Conservation (phyloP, 92 coral and sea anemone genomes). For the Palythoa heliodiscus region DNA sequence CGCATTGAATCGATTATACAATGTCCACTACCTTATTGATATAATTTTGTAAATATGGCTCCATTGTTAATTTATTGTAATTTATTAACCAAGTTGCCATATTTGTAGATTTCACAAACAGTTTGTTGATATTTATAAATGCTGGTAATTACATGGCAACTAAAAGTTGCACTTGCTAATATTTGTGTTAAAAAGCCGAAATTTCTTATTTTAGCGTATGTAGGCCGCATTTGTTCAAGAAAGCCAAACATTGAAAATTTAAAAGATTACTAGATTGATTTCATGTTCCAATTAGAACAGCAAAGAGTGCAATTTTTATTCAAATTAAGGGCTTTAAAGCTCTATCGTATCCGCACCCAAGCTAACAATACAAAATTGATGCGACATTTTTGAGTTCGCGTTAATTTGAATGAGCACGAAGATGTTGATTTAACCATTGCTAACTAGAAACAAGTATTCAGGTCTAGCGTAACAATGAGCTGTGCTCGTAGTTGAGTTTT, state of each 20-base stretch:
- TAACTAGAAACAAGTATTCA: no score
- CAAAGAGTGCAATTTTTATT: neutral
- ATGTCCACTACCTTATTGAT: neutral
- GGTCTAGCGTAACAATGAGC: neutral
- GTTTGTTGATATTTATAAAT: slow-evolving; percentile 31
- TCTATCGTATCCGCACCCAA: neutral
- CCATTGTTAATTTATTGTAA: slow-evolving; percentile 37
- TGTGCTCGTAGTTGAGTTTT: slow-evolving; percentile 1
- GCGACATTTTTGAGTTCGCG: neutral
- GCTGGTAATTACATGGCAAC: slow-evolving; percentile 21
- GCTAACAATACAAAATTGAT: neutral
- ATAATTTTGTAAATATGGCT: slow-evolving; percentile 36
- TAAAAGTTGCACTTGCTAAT: slow-evolving; percentile 22
- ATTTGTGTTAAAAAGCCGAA: neutral
- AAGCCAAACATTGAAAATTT: neutral
- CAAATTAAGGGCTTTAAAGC: neutral
- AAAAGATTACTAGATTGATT: no score
- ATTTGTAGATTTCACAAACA: slow-evolving; percentile 24
- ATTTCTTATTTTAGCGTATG: neutral
- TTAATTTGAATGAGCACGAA: neutral
- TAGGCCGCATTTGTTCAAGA: neutral
- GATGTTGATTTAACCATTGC: neutral
- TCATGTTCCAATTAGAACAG: neutral
- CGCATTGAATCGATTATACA: slow-evolving; percentile 12
- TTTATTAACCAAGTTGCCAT: slow-evolving; percentile 36